Conservation (phyloP, 2,113 vertebrate genomes). For the Pogonocichla stellata region DNA sequence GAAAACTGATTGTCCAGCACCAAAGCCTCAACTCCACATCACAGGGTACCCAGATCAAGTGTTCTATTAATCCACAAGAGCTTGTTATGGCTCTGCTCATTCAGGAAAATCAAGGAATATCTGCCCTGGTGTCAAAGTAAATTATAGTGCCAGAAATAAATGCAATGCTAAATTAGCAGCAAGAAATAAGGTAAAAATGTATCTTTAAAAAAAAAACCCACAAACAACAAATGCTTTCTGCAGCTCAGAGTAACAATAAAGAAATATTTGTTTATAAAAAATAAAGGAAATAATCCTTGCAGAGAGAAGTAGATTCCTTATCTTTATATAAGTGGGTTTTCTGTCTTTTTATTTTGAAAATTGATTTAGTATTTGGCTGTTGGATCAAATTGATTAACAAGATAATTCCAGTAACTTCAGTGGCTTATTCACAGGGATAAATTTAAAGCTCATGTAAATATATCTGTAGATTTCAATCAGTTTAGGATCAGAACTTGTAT, state of each 20-base stretch:
- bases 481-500: conserved; percentile 19
- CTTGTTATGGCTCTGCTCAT: background rate
- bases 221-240: background rate
- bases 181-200: background rate
- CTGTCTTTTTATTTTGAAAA: background rate
- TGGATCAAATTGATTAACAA: conserved; percentile 15
- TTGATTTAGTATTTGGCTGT: background rate
- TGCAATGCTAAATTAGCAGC: background rate
- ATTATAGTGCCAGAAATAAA: background rate
- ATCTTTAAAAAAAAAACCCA: background rate
- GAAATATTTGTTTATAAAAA: background rate
- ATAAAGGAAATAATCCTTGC: background rate
- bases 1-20: conserved; percentile 12
- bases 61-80: background rate
- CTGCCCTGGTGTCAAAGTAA: background rate
- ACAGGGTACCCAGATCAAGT: conserved; percentile 8
- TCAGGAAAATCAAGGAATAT: conserved; percentile 1
- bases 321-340: background rate
- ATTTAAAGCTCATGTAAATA: conserved; percentile 14
- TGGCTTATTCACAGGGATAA: conserved; percentile 12
- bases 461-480: background rate
- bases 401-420: background rate
- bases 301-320: background rate
- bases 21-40: background rate
- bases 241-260: background rate